These are phyloP conservation scores for Sebastes dallii DNA, from an alignment of 2,797 vertebrate species.

Conservation along the genomic window DNA sequence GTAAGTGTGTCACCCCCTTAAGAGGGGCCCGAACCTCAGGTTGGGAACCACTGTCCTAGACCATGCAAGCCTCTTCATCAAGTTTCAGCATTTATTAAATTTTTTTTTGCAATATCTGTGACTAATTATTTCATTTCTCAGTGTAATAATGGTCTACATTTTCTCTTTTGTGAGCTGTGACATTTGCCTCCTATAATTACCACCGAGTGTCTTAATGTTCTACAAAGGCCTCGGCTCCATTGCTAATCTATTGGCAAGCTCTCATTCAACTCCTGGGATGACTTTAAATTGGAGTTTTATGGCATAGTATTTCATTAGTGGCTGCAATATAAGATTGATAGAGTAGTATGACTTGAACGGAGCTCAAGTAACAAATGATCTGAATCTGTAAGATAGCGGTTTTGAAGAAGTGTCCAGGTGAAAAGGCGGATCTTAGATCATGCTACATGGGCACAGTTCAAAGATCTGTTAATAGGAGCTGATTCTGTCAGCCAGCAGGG, in stretches of 20 bases:
- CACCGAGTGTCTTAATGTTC: not conserved
- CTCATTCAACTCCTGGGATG: not conserved
- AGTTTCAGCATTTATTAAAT: not conserved
- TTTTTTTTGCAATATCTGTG: not conserved
- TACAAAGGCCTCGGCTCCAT: not conserved
- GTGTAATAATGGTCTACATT: not conserved
- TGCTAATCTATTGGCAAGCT: not conserved
- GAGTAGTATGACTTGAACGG: not conserved
- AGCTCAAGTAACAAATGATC: not conserved
- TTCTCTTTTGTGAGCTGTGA: not conserved
- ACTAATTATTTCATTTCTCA: not conserved
- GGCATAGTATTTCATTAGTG: constrained; percentile 5
- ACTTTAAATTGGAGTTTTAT: constrained; percentile 12
- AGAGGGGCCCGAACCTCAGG: no score
- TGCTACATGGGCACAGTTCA: constrained; percentile 25
- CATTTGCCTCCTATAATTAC: not conserved
- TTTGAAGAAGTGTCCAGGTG: not conserved
- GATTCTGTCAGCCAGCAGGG: constrained; percentile 36
- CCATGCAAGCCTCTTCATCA: not conserved
- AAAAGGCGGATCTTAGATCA: not conserved
- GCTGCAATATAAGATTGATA: constrained; percentile 7
- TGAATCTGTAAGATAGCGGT: not conserved
- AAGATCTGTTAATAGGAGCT: constrained; percentile 50
- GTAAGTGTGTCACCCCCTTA: no score
- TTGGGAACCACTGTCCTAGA: no score